A percentile compares a stretch with the other conserved stretches of the same genome.
These are phyloP conservation scores for Formica exsecta DNA, from an alignment of 1,140 invertebrate species.

Conservation along the genomic window DNA sequence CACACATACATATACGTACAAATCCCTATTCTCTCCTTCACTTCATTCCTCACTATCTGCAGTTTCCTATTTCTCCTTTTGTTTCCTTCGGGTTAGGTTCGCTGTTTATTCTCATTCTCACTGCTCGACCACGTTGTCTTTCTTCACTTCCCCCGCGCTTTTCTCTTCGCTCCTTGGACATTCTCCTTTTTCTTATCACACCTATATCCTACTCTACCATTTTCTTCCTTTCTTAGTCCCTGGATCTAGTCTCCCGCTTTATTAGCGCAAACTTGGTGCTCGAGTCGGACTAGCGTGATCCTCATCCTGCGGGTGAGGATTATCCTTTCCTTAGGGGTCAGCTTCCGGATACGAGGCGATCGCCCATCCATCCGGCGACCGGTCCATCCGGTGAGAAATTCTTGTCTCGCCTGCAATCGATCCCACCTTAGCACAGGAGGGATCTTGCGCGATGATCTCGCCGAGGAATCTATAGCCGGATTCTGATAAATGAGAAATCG, in stretches of 20 bases:
- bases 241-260: conserved; percentile 3
- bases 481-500: conserved; percentile 53
- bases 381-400: conserved; percentile 45
- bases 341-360: conserved; percentile 21
- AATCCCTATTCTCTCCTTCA: background rate
- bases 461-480: conserved; percentile 32
- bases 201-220: background rate
- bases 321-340: conserved; percentile 63
- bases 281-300: background rate
- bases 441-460: conserved; percentile 36
- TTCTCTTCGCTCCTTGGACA: background rate
- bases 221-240: conserved; percentile 32
- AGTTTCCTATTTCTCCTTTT: background rate
- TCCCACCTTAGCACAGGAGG: background rate
- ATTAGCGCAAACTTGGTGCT: conserved; percentile 30
- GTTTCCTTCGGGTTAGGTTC: background rate
- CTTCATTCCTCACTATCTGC: conserved; percentile 10
- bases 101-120: conserved; percentile 22
- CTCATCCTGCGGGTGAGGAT: conserved; percentile 65
- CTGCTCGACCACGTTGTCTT: background rate
- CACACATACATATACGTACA: too few relatives aligned
- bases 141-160: background rate
- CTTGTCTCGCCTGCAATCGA: conserved; percentile 39
- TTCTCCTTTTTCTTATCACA: background rate
- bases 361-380: conserved; percentile 6